Base-by-base conservation (phyloP, 2,888 invertebrate species). In the Pedicia rivosa region DNA sequence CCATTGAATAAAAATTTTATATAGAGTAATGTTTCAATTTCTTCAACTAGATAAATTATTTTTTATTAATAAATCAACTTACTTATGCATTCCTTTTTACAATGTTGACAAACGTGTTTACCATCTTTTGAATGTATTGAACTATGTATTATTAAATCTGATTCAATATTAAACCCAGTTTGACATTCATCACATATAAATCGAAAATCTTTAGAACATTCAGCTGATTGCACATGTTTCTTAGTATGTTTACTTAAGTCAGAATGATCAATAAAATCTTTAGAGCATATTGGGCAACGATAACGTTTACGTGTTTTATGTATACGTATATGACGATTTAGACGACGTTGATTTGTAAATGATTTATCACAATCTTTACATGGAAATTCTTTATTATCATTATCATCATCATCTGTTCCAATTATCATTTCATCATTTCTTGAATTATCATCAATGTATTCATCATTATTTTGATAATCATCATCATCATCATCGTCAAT, bases 11-110 rank as follows among this genome's bases (percentile, higher is more conserved):
- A 28, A 31, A 32, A 24, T 4, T 3, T 10, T 10, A 5, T 24
- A 12, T 27, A n/a, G n/a, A 27, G 3, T 7, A 14, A 22, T 32
- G 19, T 2, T 6, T 1, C 10, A 31, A 31, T 5, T 27, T 27
- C 13, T 6, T 4, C 5, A 13, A 14, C 27, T 6, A 27, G 13
- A 13, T 37, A 39, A 14, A 24, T 15, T 16, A 0, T 14, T 25
- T 35, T 25, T 26, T n/a, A 9, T n/a, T 3, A 2, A n/a, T 27
- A 12, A 3, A 27, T 7, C 9, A 15, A 46, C 52, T 54, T 51
- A 70, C 70, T 57, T 39, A 52, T 52, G 51, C 65, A 71, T 38
- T 59, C 56, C 47, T 71, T 71, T 6, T 55, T 43, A 43, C 71
- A 72, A 42, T 59, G 51, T 24, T 52, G 56, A 46, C 71, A 72